Percentiles rank a stretch among this genome's conserved stretches.
Conservation (phyloP, 2,888 invertebrate genomes). For the Micoletzkya japonica region DNA sequence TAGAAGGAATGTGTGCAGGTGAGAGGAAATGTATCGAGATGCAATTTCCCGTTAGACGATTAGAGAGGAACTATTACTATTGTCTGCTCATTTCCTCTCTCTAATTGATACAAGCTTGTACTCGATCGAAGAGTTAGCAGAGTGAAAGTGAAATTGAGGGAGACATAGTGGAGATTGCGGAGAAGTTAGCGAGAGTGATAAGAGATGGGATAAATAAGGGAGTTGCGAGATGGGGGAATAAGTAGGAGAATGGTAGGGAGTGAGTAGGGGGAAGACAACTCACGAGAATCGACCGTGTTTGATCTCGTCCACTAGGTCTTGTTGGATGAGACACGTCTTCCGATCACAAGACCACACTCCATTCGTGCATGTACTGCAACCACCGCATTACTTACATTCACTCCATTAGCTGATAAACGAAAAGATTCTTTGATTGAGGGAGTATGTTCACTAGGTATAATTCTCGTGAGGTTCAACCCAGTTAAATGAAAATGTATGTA, state of each 20-base stretch:
- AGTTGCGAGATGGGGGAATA: neutral
- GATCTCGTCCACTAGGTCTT: slow-evolving; percentile 74
- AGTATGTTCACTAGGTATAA: neutral
- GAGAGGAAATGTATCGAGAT: too few species aligned
- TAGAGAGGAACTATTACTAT: too few species aligned
- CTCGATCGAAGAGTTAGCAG: too few species aligned
- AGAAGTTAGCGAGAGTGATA: neutral
- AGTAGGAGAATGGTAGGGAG: too few species aligned
- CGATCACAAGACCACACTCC: slow-evolving; percentile 68
- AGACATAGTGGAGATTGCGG: neutral
- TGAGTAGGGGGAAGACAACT: slow-evolving; percentile 35
- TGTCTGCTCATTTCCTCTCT: too few species aligned
- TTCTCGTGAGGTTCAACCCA: neutral
- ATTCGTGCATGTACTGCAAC: slow-evolving; percentile 66
- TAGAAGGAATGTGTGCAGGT: too few species aligned
- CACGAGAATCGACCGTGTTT: slow-evolving; percentile 69
- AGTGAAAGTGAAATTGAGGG: neutral
- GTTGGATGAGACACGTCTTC: slow-evolving; percentile 79
- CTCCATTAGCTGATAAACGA: too few species aligned
- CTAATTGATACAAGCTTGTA: too few species aligned
- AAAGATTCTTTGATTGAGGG: slow-evolving; percentile 72
- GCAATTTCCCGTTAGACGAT: too few species aligned
- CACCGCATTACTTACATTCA: neutral
- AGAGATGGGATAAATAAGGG: neutral
- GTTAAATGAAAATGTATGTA: slow-evolving; percentile 1